Base-by-base conservation (phyloP, 2,797 vertebrate genomes). In the Semotilus atromaculatus region DNA sequence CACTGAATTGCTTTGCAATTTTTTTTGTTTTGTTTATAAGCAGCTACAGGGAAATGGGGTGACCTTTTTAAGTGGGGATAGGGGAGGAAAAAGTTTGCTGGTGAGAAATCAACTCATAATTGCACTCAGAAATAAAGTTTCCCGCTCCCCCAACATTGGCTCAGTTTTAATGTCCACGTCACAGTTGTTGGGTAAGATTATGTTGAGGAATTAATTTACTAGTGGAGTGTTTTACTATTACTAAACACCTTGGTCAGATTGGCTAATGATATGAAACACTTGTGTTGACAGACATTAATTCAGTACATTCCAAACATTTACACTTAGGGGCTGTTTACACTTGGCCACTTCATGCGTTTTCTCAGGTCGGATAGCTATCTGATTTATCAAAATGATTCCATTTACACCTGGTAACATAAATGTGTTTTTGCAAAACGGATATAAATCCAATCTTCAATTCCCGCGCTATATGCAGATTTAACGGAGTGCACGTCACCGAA, bases 71-170 rank as follows among this genome's bases (percentile, higher is more conserved):
- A 84, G 75, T 80, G 68, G 83, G 74, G 60, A 81, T 14, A 64
- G 77, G 76, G 79, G 80, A 84, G 84, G 43, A 60, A 38, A 84
- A 60, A 36, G 73, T 86, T 62, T 87, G 83, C 90, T 85, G 72
- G 36, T 66, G 55, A 88, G 74, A 89, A 89, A 83, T 89, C 74
- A 82, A 84, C 89, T 84, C n/a, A 84, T 81, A 89, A 62, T 90
- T 93, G 90, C 93, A 92, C 90, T 92, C 88, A 36, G 80, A 92
- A 87, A 89, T 90, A 90, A 91, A 88, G 85, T 26, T 87, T 87
- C 85, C n/a, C 31, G 9, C 62, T 80, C 80, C 85, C 86, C 70
- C 78, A 66, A 16, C 11, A 21, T 29, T 75, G 29, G 40, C 36
- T 79, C 18, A 4, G 40, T 9, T 48, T 26, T 31, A 31, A 64